Percentiles rank a stretch among this genome's conserved stretches.
Conservation (phyloP, 2,797 vertebrate genomes). For the Peromyscus eremicus region DNA sequence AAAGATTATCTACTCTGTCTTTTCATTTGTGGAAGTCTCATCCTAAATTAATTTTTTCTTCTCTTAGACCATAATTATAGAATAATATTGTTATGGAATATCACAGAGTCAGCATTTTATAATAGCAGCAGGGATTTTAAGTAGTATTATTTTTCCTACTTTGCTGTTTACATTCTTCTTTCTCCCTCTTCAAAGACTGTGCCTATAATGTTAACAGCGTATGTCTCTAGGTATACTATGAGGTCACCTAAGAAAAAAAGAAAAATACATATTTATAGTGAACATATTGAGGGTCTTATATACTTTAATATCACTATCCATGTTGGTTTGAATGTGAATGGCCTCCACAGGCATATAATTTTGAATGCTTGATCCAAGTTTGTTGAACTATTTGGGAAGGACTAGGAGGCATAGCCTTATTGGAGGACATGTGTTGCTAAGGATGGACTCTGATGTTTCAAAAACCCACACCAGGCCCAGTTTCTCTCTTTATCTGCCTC, state of each 20-base stretch:
- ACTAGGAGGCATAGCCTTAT: neutral
- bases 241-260: neutral
- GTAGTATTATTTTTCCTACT: neutral
- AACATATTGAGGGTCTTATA: neutral
- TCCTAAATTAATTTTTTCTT: neutral
- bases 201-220: neutral
- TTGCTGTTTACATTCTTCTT: neutral
- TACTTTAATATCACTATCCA: neutral
- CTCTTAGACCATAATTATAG: neutral
- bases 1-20: neutral
- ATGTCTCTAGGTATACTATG: neutral
- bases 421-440: neutral
- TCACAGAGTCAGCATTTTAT: neutral
- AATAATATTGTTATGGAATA: neutral
- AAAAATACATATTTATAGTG: neutral
- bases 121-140: neutral
- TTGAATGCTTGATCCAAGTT: neutral
- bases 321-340: neutral
- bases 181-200: neutral
- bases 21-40: neutral
- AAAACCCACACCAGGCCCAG: neutral
- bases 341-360: neutral
- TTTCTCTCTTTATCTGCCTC: neutral
- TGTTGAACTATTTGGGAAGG: neutral
- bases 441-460: neutral